Conservation (phyloP, 1,140 invertebrate genomes). For the Oryctes rhinoceros region DNA sequence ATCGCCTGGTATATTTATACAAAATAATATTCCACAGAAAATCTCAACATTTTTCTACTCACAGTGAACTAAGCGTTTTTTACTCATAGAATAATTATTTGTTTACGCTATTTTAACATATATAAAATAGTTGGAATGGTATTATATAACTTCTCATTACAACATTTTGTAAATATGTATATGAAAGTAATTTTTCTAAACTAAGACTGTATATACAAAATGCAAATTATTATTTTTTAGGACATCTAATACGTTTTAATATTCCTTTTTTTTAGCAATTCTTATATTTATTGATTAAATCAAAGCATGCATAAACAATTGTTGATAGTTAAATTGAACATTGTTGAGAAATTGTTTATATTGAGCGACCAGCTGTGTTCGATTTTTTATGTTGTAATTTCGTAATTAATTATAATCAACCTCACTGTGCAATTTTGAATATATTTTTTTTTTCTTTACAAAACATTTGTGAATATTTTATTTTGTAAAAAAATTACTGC, state of each 20-base stretch:
- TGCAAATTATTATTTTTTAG: constrained; percentile 28
- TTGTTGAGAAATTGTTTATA: constrained; percentile 29
- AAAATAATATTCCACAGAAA: background rate
- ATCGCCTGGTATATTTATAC: background rate
- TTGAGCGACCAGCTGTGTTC: constrained; percentile 34
- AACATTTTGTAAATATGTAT: constrained; percentile 16
- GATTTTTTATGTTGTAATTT: constrained; percentile 33
- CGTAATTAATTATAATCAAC: constrained; percentile 8
- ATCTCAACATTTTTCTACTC: constrained; percentile 16
- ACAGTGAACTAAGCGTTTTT: background rate
- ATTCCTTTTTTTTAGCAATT: background rate
- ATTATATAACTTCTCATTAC: background rate
- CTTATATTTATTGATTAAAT: constrained; percentile 19
- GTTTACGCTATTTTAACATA: background rate
- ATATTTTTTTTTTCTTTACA: background rate
- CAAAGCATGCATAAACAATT: constrained; percentile 1
- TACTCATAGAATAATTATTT: constrained; percentile 17
- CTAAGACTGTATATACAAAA: background rate
- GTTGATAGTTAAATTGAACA: constrained; percentile 23
- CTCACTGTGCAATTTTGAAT: constrained; percentile 22
- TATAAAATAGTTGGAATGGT: background rate
- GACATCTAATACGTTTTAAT: background rate
- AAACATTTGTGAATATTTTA: constrained; percentile 27
- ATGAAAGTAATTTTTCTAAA: background rate
- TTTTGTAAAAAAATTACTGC: constrained; percentile 35